Conservation (phyloP, 2,797 vertebrate species). For the Eospalax fontanierii region DNA sequence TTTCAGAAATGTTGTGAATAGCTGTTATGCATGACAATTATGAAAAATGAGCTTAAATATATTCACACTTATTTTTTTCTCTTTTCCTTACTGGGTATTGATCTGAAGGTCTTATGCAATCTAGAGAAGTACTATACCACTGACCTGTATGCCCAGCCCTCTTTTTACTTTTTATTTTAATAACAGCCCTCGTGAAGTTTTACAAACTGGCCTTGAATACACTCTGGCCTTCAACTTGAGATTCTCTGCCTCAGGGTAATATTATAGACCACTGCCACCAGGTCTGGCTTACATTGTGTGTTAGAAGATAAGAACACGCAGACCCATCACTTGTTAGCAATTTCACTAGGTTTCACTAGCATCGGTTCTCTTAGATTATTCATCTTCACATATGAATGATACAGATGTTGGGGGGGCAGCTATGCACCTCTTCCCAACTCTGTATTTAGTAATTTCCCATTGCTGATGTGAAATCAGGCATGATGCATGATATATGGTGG, state of each 20-base stretch:
- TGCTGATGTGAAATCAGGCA: neutral
- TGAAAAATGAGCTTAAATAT: conserved; percentile 24
- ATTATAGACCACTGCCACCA: neutral
- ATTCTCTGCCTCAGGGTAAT: too few relatives aligned
- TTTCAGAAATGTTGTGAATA: conserved; percentile 4
- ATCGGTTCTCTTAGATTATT: neutral
- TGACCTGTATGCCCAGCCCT: neutral
- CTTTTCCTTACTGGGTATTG: neutral
- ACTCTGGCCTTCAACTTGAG: neutral
- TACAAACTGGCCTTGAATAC: neutral
- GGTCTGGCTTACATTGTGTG: neutral
- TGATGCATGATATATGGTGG: neutral
- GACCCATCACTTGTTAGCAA: neutral
- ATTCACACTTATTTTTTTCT: neutral
- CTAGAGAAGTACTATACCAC: neutral
- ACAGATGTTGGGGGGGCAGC: neutral
- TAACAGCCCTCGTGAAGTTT: neutral
- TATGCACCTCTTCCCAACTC: neutral
- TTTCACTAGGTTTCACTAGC: neutral
- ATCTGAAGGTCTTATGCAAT: neutral
- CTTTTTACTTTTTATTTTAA: neutral
- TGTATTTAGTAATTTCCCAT: neutral
- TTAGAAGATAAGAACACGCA: conserved; percentile 31
- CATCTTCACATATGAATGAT: neutral
- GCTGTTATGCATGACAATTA: neutral